Evolutionary conservation across 1,140 invertebrate species (phyloP), one percentile per base, ranked within the genome.

Genomic region (Drosophila eugracilis): DNA sequence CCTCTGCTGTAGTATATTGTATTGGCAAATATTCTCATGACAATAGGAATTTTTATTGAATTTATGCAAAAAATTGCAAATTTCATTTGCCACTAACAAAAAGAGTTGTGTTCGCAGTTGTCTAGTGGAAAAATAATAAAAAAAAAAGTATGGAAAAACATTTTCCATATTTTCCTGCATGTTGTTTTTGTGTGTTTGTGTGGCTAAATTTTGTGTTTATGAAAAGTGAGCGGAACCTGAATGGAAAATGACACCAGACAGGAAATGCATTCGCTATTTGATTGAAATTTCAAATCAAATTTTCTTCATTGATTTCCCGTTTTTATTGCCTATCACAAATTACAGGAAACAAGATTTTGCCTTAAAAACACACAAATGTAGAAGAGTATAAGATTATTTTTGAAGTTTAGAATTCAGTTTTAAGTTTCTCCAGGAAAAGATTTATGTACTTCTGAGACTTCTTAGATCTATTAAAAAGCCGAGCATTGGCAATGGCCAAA

Each of bases 31-130:
- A 86, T 88, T 86, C 83, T 74, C 83, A 86, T 86, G 81, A 86
- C 81, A 86, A 88, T 88, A 88, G 81, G 81, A 86, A 86, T 86
- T 86, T 86, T 86, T 86, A 88, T 86, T 86, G 81, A 86, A 88
- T 86, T 86, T 86, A 88, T 86, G 81, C 81, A 81, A 84, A 81
- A 78, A 86, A 88, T 88, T 77, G 77, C 59, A 78, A 86, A 88
- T 88, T 86, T 85, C 81, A 86, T 85, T 86, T 67, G 74, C 57
- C 41, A 62, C 47, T 44, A 45, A 72, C 69, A 74, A 50, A 66
- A 30, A 34, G 37, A 57, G 54, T 63, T 74, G 69, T 32, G 47
- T 22, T 39, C 28, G 34, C 34, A 47, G 50, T 67, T 49, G 52
- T 47, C 21, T 47, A 28, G 17, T 53, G 53, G 10, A 30, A 71